Evolutionary conservation across 2,888 invertebrate species (phyloP).

Genomic region (Rhimphoctona megacephalus): DNA sequence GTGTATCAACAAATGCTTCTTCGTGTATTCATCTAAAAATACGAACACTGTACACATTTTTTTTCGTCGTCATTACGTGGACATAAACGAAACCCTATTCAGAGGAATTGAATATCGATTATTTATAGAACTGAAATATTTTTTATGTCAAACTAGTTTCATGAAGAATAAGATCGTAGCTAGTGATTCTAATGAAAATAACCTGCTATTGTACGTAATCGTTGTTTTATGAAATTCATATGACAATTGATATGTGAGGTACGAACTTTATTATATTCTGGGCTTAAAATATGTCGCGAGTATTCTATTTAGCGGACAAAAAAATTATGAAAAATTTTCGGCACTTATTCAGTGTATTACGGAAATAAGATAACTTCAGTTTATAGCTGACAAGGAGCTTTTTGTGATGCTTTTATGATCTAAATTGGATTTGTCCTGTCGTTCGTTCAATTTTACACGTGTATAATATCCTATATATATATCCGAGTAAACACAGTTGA

Average conservation of each 20-base stretch:
- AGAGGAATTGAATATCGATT: neutral
- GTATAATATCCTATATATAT: neutral
- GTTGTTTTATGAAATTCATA: neutral
- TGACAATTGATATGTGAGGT: neutral
- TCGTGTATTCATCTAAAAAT: too few species aligned
- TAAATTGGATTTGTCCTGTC: neutral
- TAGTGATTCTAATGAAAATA: neutral
- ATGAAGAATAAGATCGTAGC: neutral
- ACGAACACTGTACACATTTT: too few species aligned
- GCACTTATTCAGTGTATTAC: constrained; percentile 24
- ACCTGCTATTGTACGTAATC: neutral
- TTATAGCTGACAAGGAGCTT: constrained; percentile 3
- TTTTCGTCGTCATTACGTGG: neutral
- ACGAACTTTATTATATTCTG: neutral
- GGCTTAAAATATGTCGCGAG: neutral
- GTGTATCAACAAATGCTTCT: too few species aligned
- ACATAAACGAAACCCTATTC: neutral
- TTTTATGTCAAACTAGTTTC: neutral
- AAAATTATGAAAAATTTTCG: constrained; percentile 27
- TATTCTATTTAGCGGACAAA: neutral
- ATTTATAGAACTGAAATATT: neutral
- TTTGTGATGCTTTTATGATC: constrained; percentile 52
- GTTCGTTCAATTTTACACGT: neutral
- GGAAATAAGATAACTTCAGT: constrained; percentile 35
- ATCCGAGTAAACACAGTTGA: too few species aligned